A percentile compares a stretch with the other conserved stretches of the same genome.
These are phyloP conservation scores for Drosophila affinis DNA, from an alignment of 2,888 invertebrate species.

Conservation along the genomic window DNA sequence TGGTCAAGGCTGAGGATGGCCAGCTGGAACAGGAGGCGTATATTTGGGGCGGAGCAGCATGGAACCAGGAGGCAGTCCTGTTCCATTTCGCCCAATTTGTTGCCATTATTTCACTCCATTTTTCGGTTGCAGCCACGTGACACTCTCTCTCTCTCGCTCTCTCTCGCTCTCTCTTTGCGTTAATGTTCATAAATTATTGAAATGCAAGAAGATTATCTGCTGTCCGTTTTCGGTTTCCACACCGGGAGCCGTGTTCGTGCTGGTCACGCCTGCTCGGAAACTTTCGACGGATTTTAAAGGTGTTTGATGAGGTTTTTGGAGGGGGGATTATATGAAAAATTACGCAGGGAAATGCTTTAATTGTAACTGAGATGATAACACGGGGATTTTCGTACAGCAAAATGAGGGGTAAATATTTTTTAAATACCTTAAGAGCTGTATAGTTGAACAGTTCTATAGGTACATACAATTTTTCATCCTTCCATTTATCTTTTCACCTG, in stretches of 20 bases:
- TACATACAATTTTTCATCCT: background rate
- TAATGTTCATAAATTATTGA: conserved; percentile 68
- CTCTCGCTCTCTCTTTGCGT: conserved; percentile 38
- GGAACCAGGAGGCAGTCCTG: conserved; percentile 15
- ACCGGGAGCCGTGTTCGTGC: background rate
- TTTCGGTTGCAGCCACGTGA: conserved; percentile 48
- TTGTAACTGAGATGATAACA: background rate
- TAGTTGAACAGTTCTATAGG: too few species aligned
- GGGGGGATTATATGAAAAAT: background rate
- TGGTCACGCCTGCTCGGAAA: background rate
- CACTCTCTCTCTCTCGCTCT: conserved; percentile 33
- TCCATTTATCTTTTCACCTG: background rate
- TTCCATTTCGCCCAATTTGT: conserved; percentile 57
- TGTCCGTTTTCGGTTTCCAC: conserved; percentile 16
- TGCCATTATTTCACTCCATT: conserved; percentile 49
- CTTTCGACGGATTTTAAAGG: background rate
- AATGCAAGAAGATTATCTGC: conserved; percentile 29
- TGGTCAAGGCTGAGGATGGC: conserved; percentile 60
- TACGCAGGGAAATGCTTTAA: background rate
- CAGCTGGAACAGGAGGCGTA: background rate
- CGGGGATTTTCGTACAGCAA: background rate
- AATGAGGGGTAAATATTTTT: background rate
- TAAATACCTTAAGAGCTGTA: too few species aligned
- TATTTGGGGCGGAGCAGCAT: conserved; percentile 4
- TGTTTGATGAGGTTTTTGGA: background rate